Conservation (phyloP, 2,113 vertebrate species). For the Forbesichthys agassizii region DNA sequence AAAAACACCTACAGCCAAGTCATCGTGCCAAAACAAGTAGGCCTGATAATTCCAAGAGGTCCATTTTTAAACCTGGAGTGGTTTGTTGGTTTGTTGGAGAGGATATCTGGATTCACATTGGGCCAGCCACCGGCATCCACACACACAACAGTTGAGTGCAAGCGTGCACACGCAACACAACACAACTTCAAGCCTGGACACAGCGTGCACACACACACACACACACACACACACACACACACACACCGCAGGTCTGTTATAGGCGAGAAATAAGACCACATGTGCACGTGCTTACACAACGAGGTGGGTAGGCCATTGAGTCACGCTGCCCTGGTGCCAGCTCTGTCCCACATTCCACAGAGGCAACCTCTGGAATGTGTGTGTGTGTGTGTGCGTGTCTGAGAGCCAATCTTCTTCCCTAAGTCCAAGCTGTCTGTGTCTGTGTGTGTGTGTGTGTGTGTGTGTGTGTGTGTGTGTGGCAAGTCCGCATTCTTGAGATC, state of each 20-base stretch:
- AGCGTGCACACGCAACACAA: not conserved
- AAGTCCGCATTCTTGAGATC: not conserved
- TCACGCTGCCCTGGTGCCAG: constrained; percentile 71
- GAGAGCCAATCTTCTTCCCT: not conserved
- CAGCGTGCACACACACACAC: constrained; percentile 2
- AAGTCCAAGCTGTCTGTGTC: not conserved
- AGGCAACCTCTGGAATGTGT: constrained; percentile 74
- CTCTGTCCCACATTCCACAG: constrained; percentile 70
- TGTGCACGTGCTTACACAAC: not conserved
- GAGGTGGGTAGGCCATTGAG: constrained; percentile 63
- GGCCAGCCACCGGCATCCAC: constrained; percentile 50
- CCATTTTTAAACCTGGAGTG: constrained; percentile 76
- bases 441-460: not conserved
- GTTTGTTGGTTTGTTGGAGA: constrained; percentile 68
- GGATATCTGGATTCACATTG: constrained; percentile 69
- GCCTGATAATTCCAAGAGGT: constrained; percentile 77
- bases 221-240: constrained; percentile 10
- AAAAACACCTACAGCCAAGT: constrained; percentile 71
- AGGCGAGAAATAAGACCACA: constrained; percentile 3
- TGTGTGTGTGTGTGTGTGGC: not conserved
- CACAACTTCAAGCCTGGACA: not conserved
- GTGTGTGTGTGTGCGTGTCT: constrained; percentile 32
- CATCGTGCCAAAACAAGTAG: constrained; percentile 82
- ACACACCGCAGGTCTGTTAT: constrained; percentile 16
- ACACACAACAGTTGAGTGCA: constrained; percentile 23